Evolutionary conservation across 1,140 invertebrate species (phyloP).

Genomic region (Triops cancriformis): DNA sequence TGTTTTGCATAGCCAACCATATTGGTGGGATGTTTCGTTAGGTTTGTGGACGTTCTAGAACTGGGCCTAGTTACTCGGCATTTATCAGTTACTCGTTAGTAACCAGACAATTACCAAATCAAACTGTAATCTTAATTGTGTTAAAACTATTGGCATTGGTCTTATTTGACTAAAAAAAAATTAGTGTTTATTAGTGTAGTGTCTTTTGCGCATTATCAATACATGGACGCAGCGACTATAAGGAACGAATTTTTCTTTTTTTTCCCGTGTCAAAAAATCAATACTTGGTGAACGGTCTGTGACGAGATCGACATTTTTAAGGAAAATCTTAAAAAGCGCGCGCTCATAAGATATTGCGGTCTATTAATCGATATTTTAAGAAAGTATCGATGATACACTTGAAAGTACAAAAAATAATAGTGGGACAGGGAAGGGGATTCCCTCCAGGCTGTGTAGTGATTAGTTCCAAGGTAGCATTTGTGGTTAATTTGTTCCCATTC

Average conservation of each 20-base stretch:
- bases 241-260: no score
- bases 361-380: not conserved
- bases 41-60: not conserved
- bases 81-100: not conserved
- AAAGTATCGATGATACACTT: not conserved
- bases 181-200: no score
- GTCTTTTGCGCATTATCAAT: no score
- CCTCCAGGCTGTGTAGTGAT: conserved; percentile 4
- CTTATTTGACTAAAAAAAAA: no score
- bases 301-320: no score
- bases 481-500: not conserved
- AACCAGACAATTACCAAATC: not conserved
- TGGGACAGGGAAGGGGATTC: conserved; percentile 2
- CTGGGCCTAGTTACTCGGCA: not conserved
- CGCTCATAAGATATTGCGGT: not conserved
- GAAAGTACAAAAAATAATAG: not conserved
- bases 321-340: not conserved
- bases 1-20: conserved; percentile 4
- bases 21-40: conserved; percentile 5
- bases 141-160: no score
- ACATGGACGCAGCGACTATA: no score
- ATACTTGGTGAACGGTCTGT: no score
- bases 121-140: no score
- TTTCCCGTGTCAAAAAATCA: no score
- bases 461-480: conserved; percentile 4